Evolutionary conservation across 2,888 invertebrate genomes (phyloP).

Genomic region (Bedellia somnulentella): DNA sequence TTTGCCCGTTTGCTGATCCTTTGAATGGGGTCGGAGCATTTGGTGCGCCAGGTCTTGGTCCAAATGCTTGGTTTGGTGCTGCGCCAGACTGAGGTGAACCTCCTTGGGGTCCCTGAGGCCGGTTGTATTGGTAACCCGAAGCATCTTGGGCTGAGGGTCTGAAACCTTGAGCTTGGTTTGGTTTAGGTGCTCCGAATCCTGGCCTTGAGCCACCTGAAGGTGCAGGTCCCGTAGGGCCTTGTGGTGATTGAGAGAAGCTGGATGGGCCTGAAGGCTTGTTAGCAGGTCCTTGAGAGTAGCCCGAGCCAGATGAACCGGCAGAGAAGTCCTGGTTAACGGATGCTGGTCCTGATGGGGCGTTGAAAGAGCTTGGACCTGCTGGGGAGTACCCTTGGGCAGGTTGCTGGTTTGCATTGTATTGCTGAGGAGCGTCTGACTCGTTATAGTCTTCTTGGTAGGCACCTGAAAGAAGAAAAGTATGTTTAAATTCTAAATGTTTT

Average conservation of each 20-base stretch:
- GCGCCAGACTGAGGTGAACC: neutral
- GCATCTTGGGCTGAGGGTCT: neutral
- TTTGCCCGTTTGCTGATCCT: neutral
- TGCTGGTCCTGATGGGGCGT: conserved; percentile 1
- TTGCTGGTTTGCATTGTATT: conserved; percentile 14
- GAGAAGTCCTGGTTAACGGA: too few relatives aligned
- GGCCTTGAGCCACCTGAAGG: neutral
- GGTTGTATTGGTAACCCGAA: conserved; percentile 10
- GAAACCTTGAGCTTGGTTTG: neutral
- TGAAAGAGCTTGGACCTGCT: too few relatives aligned
- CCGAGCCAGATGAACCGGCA: too few relatives aligned
- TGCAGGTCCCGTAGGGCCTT: neutral
- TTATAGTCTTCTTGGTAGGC: conserved; percentile 42
- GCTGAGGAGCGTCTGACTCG: conserved; percentile 14
- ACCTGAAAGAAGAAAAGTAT: conserved; percentile 23
- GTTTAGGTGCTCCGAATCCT: neutral
- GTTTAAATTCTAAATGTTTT: too few relatives aligned
- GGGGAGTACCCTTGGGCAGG: too few relatives aligned
- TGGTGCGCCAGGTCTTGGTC: neutral
- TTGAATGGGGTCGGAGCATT: neutral
- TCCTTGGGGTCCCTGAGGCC: conserved; percentile 9
- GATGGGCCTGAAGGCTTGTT: too few relatives aligned
- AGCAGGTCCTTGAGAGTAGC: too few relatives aligned
- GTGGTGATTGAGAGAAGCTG: neutral
- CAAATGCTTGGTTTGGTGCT: neutral